phyloP scores from a whole-genome alignment of 2,113 vertebrate species.

The Actinemys pallida region DNA sequence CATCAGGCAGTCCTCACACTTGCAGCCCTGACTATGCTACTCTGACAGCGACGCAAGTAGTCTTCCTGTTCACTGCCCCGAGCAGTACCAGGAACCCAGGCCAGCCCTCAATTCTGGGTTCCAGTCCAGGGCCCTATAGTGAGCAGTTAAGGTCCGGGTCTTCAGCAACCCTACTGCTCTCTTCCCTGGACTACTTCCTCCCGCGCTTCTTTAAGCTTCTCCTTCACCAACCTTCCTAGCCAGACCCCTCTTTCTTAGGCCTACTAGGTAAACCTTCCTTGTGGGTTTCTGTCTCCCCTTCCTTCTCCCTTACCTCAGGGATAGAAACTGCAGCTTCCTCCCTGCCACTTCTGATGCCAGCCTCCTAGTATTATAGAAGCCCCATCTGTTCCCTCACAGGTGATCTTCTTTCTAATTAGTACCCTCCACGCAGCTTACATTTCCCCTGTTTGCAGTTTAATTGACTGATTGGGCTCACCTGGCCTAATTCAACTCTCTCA shows the following conservation, averaged over 20 bases:
- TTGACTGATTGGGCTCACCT: background rate
- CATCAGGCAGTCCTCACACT: background rate
- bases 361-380: background rate
- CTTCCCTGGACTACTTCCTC: background rate
- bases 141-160: background rate
- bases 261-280: background rate
- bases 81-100: background rate
- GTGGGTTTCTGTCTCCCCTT: background rate
- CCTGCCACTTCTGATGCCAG: background rate
- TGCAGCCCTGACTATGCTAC: background rate
- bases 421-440: background rate
- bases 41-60: background rate
- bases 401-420: background rate
- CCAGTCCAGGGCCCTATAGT: background rate
- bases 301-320: background rate
- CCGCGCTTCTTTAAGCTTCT: background rate
- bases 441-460: background rate
- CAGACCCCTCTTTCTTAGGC: background rate
- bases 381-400: background rate
- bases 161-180: background rate
- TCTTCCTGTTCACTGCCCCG: background rate
- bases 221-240: background rate
- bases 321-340: background rate
- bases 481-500: background rate
- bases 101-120: background rate